A percentile compares a stretch with the other conserved stretches of the same genome.
Conservation (phyloP, 2,113 vertebrate genomes). For the Mungos mungo region DNA sequence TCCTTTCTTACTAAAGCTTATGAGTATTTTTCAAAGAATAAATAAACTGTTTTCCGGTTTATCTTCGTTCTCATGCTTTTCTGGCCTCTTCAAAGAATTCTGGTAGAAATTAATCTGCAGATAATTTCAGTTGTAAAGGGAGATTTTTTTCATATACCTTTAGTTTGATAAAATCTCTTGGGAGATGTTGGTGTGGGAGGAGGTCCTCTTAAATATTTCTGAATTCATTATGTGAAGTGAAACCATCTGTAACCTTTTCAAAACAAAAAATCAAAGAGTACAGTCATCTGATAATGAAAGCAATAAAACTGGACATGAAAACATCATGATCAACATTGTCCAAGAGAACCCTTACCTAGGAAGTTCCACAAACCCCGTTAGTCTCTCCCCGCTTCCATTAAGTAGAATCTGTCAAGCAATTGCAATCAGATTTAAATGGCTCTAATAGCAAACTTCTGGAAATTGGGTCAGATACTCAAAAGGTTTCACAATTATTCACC, state of each 20-base stretch:
- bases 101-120: neutral
- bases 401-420: neutral
- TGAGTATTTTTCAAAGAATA: neutral
- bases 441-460: neutral
- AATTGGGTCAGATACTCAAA: neutral
- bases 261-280: neutral
- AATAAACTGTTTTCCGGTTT: neutral
- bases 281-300: neutral
- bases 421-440: neutral
- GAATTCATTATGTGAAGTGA: constrained; percentile 18
- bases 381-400: neutral
- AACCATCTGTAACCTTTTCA: neutral
- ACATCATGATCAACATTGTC: neutral
- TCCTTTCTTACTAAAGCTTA: neutral
- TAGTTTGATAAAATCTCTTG: neutral
- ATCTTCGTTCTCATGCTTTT: neutral
- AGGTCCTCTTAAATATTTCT: neutral
- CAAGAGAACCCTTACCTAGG: neutral
- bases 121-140: neutral
- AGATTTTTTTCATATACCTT: neutral
- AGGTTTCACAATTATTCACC: neutral
- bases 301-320: neutral
- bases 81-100: neutral
- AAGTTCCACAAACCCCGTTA: neutral
- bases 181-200: neutral